Base-by-base conservation (phyloP, 2,113 vertebrate genomes). In the Trochalopteron elliotii region DNA sequence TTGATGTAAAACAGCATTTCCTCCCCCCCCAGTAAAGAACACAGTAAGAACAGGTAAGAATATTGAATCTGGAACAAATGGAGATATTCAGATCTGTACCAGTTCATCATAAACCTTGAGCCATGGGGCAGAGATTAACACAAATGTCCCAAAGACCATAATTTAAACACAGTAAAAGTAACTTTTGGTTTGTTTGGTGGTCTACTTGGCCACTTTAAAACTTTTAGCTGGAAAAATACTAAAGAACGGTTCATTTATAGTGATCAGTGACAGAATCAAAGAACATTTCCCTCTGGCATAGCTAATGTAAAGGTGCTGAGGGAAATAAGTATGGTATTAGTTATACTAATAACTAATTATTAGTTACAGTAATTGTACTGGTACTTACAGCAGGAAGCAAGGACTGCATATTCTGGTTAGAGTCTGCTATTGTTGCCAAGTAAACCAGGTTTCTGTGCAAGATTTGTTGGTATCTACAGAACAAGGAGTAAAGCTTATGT, bases 361-460 rank as follows among this genome's bases (percentile, higher is more conserved):
- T 61, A 69, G 45, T 39, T 39, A 24, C 28, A 69, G 5, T 28
- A 69, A 69, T 69, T 61, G 9, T 69, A 44, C 17, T 28, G 92
- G 67, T 94, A 98, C 99, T 99, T 98, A 99, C 99, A 22, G 99
- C 99, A 44, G 99, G 99, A 65, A 99, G 98, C 96, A 99, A 95
- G 10, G 99, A 99, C 98, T 99, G 99, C 98, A 99, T 99, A 97
- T 99, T 99, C 98, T 99, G 99, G 97, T 99, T 99, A 59, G 99
- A 99, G 95, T 99, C 99, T n/a, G 99, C 99, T 96, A 99, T 99
- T 39, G 99, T 99, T 86, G 99, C 99, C 98, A 99, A 97, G 94
- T 99, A 99, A 87, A 99, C 99, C 93, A 99, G 97, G 95, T 99
- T 99, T 98, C 99, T 99, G 98, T 99, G 99, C 97, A 99, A 98